phyloP scores from a whole-genome alignment of 2,113 vertebrate species.

The Alouatta palliata region DNA sequence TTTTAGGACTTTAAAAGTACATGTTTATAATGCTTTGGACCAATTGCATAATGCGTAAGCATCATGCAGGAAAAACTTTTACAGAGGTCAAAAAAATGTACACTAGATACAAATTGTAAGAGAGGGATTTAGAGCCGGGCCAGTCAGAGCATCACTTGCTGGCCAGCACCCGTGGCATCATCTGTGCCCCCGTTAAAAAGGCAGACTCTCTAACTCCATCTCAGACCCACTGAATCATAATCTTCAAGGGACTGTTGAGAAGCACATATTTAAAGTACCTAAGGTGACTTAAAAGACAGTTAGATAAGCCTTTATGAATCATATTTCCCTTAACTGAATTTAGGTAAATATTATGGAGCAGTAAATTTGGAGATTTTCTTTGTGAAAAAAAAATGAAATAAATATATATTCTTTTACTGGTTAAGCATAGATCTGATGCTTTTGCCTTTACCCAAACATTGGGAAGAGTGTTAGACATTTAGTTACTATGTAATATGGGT shows the following conservation, averaged over 20 bases:
- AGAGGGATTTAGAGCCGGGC: not conserved
- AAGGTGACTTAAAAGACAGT: not conserved
- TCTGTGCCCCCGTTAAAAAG: not conserved
- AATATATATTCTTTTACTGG: constrained; percentile 15
- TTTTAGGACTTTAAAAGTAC: not conserved
- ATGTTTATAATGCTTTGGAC: constrained; percentile 22
- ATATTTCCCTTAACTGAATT: constrained; percentile 10
- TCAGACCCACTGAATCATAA: not conserved
- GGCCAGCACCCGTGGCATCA: not conserved
- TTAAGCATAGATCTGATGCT: not conserved
- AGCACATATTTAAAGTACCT: not conserved
- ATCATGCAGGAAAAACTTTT: not conserved
- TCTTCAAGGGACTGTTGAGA: not conserved
- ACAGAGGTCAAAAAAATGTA: not conserved
- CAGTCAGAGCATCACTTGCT: not conserved
- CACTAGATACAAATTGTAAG: not conserved
- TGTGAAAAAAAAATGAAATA: not conserved
- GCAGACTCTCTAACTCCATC: not conserved
- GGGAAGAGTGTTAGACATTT: not conserved
- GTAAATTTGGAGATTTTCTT: not conserved
- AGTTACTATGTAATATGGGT: not conserved
- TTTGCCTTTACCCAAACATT: not conserved
- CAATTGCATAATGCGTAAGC: constrained; percentile 15
- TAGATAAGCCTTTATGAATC: not conserved
- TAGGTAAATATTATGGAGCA: not conserved